Evolutionary conservation across 1,140 invertebrate species (phyloP), one percentile per base, ranked within the genome.

Genomic region (Bombus soroeensis): DNA sequence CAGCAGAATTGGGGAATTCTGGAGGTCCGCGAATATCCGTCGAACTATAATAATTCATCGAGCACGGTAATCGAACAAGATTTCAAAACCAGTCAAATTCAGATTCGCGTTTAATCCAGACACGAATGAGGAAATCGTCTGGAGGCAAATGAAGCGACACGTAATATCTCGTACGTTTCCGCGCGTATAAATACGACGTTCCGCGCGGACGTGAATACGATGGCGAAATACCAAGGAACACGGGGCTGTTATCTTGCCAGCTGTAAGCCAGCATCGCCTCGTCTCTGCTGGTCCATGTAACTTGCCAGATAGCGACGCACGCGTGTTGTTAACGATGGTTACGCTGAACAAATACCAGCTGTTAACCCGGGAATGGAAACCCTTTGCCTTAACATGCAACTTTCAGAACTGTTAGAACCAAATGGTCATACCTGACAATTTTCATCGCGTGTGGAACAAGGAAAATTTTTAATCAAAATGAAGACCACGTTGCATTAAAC

Each of bases 211-310:
- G 37, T 9, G 70, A 71, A 73, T 47, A 32, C n/a, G 68, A 10
- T 39, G 43, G 47, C 39, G 70, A 81, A 73, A 81, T 71, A 72
- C 39, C 39, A 81, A 81, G 80, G n/a, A 81, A 73, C 80, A 34
- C 53, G 13, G 70, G 39, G 28, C 12, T 39, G 47, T 74, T 81
- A 81, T 81, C 80, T 73, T 53, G 70, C 18, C 5, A 22, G 37
- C 53, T 73, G n/a, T 37, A 81, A 81, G 70, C 73, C 47, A 4
- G 25, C 68, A 9, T 34, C 22, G 66, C 22, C 53, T 34, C 37
- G 80, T 81, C 70, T 28, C 28, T 28, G 25, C 53, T 6, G 68
- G 47, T 9, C 37, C 37, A 12, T 71, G 39, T 81, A 74, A 81
- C 68, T 81, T 25, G 28, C 37, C 47, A 81, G 80, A 74, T 81